These are phyloP conservation scores for Volucella inanis DNA, from an alignment of 2,888 invertebrate species.

Conservation along the genomic window DNA sequence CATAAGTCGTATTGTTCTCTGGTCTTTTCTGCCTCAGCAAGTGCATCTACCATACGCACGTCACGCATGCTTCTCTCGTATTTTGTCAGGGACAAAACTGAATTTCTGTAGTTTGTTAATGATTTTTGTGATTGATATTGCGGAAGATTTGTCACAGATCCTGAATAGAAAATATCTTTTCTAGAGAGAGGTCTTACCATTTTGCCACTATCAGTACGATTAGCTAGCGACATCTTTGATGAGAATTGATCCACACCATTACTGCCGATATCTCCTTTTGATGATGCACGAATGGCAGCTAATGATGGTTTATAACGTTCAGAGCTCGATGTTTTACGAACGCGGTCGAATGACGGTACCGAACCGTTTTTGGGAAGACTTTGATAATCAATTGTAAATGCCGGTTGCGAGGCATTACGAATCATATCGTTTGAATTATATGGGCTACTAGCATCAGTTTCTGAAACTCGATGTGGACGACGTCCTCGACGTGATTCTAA, in stretches of 20 bases:
- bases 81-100: slow-evolving; percentile 93
- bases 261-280: slow-evolving; percentile 88
- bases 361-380: slow-evolving; percentile 92
- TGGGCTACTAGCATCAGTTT: slow-evolving; percentile 80
- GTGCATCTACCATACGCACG: slow-evolving; percentile 85
- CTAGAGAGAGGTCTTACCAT: slow-evolving; percentile 95
- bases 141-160: slow-evolving; percentile 95
- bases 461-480: slow-evolving; percentile 81
- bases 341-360: slow-evolving; percentile 94
- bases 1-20: slow-evolving; percentile 90
- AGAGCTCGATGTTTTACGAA: slow-evolving; percentile 92
- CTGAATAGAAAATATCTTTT: slow-evolving; percentile 98
- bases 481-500: slow-evolving; percentile 76
- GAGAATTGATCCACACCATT: slow-evolving; percentile 89
- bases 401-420: slow-evolving; percentile 94
- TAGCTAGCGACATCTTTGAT: slow-evolving; percentile 87
- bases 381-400: slow-evolving; percentile 86
- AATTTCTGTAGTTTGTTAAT: slow-evolving; percentile 94
- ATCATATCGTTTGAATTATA: slow-evolving; percentile 85
- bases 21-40: slow-evolving; percentile 82
- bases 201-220: slow-evolving; percentile 82
- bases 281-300: slow-evolving; percentile 90
- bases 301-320: slow-evolving; percentile 93
- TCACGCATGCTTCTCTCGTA: slow-evolving; percentile 86
- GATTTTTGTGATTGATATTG: slow-evolving; percentile 97